Evolutionary conservation across 1,140 invertebrate genomes (phyloP).

Genomic region (Saxidomus purpurata): DNA sequence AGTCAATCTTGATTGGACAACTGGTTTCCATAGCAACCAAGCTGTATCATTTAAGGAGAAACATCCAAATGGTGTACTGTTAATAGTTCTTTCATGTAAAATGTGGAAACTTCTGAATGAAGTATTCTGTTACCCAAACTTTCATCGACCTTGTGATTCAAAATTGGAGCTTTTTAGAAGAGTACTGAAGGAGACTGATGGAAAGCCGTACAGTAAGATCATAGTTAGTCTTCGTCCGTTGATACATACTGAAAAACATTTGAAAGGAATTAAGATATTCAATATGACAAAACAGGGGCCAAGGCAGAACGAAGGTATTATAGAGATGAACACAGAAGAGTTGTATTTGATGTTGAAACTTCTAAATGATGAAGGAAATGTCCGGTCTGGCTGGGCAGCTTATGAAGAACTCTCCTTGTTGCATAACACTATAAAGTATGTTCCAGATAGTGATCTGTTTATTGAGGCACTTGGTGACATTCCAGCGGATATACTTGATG

Average conservation of each 20-base stretch:
- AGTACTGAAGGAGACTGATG: background rate
- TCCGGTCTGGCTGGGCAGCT: background rate
- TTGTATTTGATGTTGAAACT: background rate
- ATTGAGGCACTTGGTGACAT: background rate
- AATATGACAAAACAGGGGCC: background rate
- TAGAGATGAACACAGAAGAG: constrained; percentile 11
- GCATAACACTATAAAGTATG: background rate
- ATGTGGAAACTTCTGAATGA: constrained; percentile 9
- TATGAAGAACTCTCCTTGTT: background rate
- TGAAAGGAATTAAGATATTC: background rate
- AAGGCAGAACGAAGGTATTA: background rate
- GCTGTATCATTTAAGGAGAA: background rate
- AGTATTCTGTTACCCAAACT: background rate
- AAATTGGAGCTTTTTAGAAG: background rate
- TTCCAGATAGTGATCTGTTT: background rate
- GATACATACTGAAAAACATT: background rate
- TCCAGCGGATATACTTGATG: background rate
- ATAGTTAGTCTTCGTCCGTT: background rate
- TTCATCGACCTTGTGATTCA: background rate
- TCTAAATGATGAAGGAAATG: background rate
- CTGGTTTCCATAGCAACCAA: background rate
- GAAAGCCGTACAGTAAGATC: background rate
- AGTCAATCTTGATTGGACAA: constrained; percentile 6
- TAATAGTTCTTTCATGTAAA: constrained; percentile 16
- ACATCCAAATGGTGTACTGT: background rate